A percentile compares a stretch with the other conserved stretches of the same genome.
Conservation (phyloP, 92 coral and sea anemone species). For the Metridium senile region DNA sequence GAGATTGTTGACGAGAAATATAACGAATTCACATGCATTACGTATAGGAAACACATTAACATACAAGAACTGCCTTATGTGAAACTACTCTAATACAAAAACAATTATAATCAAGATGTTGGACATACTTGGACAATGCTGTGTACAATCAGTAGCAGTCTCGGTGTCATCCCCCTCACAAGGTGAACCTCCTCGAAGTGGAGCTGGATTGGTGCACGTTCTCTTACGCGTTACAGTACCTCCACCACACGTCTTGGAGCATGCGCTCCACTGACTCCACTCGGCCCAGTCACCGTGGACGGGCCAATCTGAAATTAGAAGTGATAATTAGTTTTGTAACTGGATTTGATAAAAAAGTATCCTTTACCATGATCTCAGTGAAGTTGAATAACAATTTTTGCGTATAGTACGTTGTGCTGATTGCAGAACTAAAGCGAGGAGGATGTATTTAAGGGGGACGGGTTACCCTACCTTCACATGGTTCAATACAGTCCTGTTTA, state of each 20-base stretch:
- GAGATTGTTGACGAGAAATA: too few species aligned
- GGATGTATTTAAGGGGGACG: too few species aligned
- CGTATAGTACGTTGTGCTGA: too few species aligned
- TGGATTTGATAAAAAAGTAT: too few species aligned
- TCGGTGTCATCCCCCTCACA: conserved; percentile 58
- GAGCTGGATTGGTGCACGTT: conserved; percentile 60
- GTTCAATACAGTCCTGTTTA: conserved; percentile 63
- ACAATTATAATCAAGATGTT: too few species aligned
- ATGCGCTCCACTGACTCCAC: conserved; percentile 62
- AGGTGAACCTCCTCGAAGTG: conserved; percentile 45
- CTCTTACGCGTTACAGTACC: conserved; percentile 50
- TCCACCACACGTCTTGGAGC: conserved; percentile 64
- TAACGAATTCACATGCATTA: too few species aligned
- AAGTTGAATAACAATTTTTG: too few species aligned
- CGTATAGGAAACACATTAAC: too few species aligned
- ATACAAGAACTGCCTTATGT: too few species aligned
- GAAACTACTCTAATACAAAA: too few species aligned
- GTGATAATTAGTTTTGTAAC: background rate
- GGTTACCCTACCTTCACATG: conserved; percentile 67
- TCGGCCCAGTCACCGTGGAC: conserved; percentile 58
- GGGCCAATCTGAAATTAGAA: conserved; percentile 45
- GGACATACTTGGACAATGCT: conserved; percentile 58
- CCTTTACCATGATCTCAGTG: too few species aligned
- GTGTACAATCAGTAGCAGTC: conserved; percentile 55
- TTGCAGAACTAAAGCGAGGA: too few species aligned